phyloP scores from a whole-genome alignment of 2,888 invertebrate genomes.

The Sympetrum striolatum region DNA sequence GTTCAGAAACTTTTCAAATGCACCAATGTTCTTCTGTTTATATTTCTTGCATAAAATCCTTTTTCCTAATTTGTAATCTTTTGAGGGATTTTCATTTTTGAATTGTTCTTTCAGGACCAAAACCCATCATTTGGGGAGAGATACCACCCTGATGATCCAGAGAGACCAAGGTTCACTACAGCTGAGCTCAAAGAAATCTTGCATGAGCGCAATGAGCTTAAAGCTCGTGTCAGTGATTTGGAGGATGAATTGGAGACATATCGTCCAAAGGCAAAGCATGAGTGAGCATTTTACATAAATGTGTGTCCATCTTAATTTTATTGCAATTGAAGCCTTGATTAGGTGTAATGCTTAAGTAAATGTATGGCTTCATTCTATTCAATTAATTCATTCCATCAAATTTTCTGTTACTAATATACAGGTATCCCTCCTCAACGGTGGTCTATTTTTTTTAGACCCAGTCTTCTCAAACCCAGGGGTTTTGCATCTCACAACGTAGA shows the following conservation, averaged over 20 bases:
- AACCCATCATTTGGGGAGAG: slow-evolving; percentile 55
- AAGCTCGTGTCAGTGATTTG: slow-evolving; percentile 89
- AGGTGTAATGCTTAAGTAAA: too few species aligned
- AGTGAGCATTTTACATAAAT: slow-evolving; percentile 23
- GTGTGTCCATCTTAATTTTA: not conserved
- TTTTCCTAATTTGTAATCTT: not conserved
- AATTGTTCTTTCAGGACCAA: slow-evolving; percentile 52
- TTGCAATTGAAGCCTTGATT: too few species aligned
- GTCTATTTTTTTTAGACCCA: too few species aligned
- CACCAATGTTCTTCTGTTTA: too few species aligned
- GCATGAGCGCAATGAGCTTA: slow-evolving; percentile 91
- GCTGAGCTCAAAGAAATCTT: slow-evolving; percentile 85
- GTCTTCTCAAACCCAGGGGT: too few species aligned
- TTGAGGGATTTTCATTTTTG: slow-evolving; percentile 39
- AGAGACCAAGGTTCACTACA: slow-evolving; percentile 82
- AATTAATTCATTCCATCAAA: too few species aligned
- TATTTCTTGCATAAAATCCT: too few species aligned
- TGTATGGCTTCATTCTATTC: too few species aligned
- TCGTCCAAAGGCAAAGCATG: slow-evolving; percentile 66
- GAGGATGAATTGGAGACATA: slow-evolving; percentile 87
- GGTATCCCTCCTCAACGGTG: too few species aligned
- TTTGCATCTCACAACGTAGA: too few species aligned
- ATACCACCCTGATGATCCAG: slow-evolving; percentile 72
- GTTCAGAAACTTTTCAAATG: too few species aligned
- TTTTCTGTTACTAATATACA: too few species aligned